Evolutionary conservation across 2,113 vertebrate genomes (phyloP).

Genomic region (Cyanistes caeruleus): DNA sequence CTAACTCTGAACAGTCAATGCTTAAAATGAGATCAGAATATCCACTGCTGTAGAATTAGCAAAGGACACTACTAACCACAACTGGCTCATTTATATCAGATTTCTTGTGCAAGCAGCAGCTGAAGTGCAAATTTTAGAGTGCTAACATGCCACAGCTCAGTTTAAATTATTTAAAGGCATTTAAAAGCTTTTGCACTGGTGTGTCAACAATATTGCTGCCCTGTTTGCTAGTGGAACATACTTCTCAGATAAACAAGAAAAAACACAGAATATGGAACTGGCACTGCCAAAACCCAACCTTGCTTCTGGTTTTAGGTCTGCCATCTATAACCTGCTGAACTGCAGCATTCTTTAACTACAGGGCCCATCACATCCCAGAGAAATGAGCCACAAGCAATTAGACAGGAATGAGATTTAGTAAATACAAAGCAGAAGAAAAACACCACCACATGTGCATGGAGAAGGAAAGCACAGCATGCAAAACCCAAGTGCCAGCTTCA

Average conservation of each 20-base stretch:
- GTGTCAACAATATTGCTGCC: not conserved
- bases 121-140: not conserved
- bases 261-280: not conserved
- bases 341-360: not conserved
- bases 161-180: not conserved
- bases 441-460: not conserved
- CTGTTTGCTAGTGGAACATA: not conserved
- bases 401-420: not conserved
- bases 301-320: not conserved
- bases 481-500: not conserved
- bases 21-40: not conserved
- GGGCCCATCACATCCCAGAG: not conserved
- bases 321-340: not conserved
- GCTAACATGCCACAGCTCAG: no score
- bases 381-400: not conserved
- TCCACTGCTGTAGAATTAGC: not conserved
- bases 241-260: not conserved
- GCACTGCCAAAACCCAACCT: not conserved
- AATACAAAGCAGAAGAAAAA: constrained; percentile 6
- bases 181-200: not conserved
- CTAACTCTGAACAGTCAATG: not conserved
- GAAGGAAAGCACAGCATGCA: constrained; percentile 49
- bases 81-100: not conserved
- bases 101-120: not conserved
- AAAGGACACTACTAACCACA: not conserved